Evolutionary conservation across 2,113 vertebrate genomes (phyloP), one percentile per base, ranked within the genome.

Genomic region (Cichladusa arquata): DNA sequence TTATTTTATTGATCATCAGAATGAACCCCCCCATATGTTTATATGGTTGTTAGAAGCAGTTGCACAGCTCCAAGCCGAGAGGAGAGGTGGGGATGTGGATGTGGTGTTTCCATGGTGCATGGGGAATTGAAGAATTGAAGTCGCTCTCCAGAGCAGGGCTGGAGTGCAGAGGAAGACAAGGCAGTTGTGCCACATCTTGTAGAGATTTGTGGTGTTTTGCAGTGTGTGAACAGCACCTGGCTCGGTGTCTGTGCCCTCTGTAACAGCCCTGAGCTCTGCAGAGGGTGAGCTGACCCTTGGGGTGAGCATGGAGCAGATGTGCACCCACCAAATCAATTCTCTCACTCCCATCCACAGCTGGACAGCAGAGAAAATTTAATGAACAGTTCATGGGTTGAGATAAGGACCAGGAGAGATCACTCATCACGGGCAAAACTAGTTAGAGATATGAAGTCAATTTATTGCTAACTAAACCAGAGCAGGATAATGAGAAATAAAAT

Each of bases 1-100:
- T 81, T 89, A 65, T 82, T 95, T 92, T 60, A 20, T 85, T 85
- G 74, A 87, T 64, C 70, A 85, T 64, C 31, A 29, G 19, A 69
- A 51, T 14, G 86, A 89, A 36, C 29, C 31, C n/a, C 36, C 45
- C 57, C 40, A 8, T 38, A 12, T 74, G 45, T 93, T 95, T 80
- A 36, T 19, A 4, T 58, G 84, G 65, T 82, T 72, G n/a, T 77
- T 87, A 25, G 91, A 64, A 64, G 76, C 70, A 44, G 72, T 56
- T 73, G 91, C 80, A 69, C 61, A 44, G 72, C 93, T 93, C 67
- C 26, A 47, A 50, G 56, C 70, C 6, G 10, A 6, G 44, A 51
- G 73, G 29, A 42, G 15, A n/a, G 24, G 48, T 36, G 60, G 38
- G n/a, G 71, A 20, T 36, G 56, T 34, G n/a, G 71, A 19, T 14